Evolutionary conservation across 2,113 vertebrate species (phyloP).

Genomic region (Climacteris rufus): DNA sequence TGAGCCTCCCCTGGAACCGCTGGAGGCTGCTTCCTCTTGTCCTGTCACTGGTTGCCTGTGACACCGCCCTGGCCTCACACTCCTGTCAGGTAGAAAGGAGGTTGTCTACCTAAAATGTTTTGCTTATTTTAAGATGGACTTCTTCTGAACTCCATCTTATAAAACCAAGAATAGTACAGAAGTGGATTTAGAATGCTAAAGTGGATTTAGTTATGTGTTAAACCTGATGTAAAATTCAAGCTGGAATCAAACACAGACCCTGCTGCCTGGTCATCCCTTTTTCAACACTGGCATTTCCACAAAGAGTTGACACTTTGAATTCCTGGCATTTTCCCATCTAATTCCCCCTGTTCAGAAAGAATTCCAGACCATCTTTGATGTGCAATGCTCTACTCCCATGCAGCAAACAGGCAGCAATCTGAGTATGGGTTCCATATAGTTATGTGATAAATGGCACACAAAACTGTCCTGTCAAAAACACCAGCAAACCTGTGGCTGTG

Average conservation of each 20-base stretch:
- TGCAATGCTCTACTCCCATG: rapidly evolving
- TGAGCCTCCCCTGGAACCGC: not conserved
- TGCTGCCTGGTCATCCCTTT: rapidly evolving
- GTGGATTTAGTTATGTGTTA: rapidly evolving
- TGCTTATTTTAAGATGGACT: not conserved
- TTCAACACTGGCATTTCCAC: not conserved
- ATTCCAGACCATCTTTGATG: not conserved
- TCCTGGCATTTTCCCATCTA: not conserved
- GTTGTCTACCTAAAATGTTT: not conserved
- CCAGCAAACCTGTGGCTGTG: not conserved
- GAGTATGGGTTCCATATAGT: not conserved
- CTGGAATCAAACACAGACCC: not conserved
- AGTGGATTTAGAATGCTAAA: not conserved
- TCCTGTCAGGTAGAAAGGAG: not conserved
- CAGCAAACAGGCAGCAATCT: not conserved
- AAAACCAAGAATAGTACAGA: not conserved
- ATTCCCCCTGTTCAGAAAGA: not conserved
- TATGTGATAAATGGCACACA: not conserved
- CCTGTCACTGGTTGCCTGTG: not conserved
- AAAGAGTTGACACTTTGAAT: not conserved
- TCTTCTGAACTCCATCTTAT: not conserved
- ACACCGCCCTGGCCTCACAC: not conserved
- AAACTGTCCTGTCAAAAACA: not conserved
- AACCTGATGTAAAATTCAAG: not conserved
- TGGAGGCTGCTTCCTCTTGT: rapidly evolving